phyloP scores from a whole-genome alignment of 2,113 vertebrate genomes.

The Menura novaehollandiae region DNA sequence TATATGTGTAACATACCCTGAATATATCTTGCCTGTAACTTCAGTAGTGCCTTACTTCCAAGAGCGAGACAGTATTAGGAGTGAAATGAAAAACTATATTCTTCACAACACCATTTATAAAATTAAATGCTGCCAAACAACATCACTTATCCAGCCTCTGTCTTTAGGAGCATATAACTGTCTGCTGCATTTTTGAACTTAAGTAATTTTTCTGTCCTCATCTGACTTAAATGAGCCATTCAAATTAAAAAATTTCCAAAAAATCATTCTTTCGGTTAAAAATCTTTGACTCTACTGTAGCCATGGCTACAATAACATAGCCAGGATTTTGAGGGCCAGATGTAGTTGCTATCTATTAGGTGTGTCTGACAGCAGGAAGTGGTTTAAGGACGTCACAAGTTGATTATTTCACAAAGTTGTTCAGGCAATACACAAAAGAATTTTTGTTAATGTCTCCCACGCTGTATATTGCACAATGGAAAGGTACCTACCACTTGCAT shows the following conservation, averaged over 20 bases:
- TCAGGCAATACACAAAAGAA: not conserved
- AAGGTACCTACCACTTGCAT: not conserved
- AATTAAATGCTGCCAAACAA: not conserved
- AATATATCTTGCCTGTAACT: not conserved
- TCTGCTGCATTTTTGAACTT: not conserved
- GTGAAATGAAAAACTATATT: not conserved
- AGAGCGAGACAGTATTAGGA: not conserved
- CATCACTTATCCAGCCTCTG: not conserved
- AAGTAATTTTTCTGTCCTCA: not conserved
- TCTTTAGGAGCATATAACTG: not conserved
- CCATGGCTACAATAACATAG: not conserved
- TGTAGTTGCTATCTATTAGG: not conserved
- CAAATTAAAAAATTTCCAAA: not conserved
- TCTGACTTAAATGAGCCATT: not conserved
- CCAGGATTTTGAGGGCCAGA: not conserved
- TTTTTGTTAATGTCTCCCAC: not conserved
- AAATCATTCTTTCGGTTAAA: not conserved
- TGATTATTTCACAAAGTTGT: not conserved
- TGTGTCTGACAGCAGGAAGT: not conserved
- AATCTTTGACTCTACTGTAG: not conserved
- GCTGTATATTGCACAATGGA: not conserved
- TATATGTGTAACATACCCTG: fast-evolving
- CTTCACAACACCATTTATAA: not conserved
- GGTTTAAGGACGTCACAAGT: not conserved
- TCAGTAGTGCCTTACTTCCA: not conserved